phyloP scores from a whole-genome alignment of 1,140 invertebrate genomes.

The Phortica variegata region DNA sequence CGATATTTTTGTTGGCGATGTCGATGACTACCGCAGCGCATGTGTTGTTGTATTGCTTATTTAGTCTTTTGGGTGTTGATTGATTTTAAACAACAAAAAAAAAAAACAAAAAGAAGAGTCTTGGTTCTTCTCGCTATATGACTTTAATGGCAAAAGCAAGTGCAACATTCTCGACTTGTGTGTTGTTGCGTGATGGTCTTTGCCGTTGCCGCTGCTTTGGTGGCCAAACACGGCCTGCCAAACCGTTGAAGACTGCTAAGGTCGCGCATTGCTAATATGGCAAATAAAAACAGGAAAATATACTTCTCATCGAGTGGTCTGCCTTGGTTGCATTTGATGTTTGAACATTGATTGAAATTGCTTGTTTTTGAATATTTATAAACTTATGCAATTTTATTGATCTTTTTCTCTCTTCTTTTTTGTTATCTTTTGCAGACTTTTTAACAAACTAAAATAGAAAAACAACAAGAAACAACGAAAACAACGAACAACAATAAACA shows the following conservation, averaged over 20 bases:
- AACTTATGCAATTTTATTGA: no score
- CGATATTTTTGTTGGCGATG: neutral
- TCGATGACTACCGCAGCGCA: conserved; percentile 2
- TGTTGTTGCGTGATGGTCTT: conserved; percentile 12
- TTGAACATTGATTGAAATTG: no score
- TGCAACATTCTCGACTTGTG: conserved; percentile 39
- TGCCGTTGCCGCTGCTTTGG: conserved; percentile 29
- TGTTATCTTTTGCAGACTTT: conserved; percentile 28
- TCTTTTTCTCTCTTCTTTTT: conserved; percentile 21
- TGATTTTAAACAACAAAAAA: conserved; percentile 51
- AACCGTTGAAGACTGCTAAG: conserved; percentile 23
- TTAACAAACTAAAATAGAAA: conserved; percentile 10
- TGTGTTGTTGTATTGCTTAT: conserved; percentile 14
- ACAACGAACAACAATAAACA: conserved; percentile 12
- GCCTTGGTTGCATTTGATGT: conserved; percentile 7
- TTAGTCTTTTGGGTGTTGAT: conserved; percentile 52
- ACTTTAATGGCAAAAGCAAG: conserved; percentile 46
- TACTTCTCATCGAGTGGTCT: conserved; percentile 8
- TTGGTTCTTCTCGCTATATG: conserved; percentile 1
- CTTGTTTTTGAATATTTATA: no score
- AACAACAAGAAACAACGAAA: conserved; percentile 10
- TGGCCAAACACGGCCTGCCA: conserved; percentile 47
- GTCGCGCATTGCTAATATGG: conserved; percentile 47
- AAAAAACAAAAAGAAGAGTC: no score
- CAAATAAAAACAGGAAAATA: conserved; percentile 52